Percentiles rank a stretch among this genome's conserved stretches.
phyloP scores from a whole-genome alignment of 2,888 invertebrate species.

The Galeruca laticollis region DNA sequence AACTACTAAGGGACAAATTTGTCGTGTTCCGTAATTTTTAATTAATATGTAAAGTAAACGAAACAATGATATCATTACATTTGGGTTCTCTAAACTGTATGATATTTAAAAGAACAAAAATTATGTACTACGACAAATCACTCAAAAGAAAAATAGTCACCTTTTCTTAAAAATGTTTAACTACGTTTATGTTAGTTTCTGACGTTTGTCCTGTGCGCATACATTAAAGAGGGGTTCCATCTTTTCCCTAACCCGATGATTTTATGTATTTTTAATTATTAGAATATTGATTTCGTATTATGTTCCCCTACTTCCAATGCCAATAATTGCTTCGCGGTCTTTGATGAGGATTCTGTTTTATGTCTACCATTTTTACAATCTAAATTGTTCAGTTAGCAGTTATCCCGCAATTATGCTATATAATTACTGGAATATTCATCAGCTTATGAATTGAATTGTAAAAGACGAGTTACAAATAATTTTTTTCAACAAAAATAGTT shows the following conservation, averaged over 20 bases:
- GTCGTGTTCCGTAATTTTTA: no score
- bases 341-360: conserved; percentile 26
- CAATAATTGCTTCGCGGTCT: conserved; percentile 56
- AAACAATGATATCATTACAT: no score
- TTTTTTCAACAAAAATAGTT: no score
- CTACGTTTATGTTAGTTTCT: conserved; percentile 6
- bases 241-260: conserved; percentile 55
- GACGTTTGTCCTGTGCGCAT: conserved; percentile 39
- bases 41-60: no score
- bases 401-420: no score
- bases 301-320: conserved; percentile 56
- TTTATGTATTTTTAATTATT: conserved; percentile 63
- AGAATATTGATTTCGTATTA: conserved; percentile 62
- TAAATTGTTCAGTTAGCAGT: conserved; percentile 1
- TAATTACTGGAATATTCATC: neutral
- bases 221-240: conserved; percentile 44
- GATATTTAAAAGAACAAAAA: no score
- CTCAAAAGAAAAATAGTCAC: neutral
- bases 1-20: no score
- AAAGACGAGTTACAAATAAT: neutral
- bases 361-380: conserved; percentile 14
- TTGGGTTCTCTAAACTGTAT: no score
- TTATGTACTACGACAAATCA: neutral
- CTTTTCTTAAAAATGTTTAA: neutral
- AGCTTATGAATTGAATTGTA: neutral